Conservation (phyloP, 2,797 vertebrate genomes). For the Craterocephalus amniculus region DNA sequence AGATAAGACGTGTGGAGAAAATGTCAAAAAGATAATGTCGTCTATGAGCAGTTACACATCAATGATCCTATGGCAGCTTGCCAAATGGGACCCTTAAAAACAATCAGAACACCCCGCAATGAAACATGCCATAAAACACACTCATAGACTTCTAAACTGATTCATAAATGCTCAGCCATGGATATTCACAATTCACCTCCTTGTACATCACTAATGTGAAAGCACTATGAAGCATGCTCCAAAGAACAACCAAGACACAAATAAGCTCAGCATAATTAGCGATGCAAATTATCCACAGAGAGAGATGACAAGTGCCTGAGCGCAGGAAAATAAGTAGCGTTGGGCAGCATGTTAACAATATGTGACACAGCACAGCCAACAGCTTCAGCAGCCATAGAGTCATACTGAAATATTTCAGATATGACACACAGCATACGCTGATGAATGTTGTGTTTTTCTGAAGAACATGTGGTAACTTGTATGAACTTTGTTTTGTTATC, state of each 20-base stretch:
- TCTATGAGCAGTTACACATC: background rate
- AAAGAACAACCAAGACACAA: background rate
- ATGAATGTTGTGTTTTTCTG: background rate
- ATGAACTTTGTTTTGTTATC: background rate
- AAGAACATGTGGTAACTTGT: too few species aligned
- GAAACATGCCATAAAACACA: background rate
- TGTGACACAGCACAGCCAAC: background rate
- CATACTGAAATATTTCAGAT: background rate
- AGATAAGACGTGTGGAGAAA: background rate
- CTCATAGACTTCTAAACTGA: background rate
- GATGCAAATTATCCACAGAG: constrained; percentile 11
- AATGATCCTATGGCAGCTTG: background rate
- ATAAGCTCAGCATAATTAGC: background rate
- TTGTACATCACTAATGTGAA: background rate
- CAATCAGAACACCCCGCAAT: background rate
- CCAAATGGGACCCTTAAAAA: background rate
- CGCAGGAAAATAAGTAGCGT: constrained; percentile 1
- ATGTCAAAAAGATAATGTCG: background rate
- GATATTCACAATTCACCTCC: background rate
- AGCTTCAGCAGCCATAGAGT: background rate
- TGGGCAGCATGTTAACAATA: background rate
- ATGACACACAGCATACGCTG: background rate
- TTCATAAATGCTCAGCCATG: background rate
- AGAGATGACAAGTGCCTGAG: background rate
- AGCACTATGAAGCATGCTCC: background rate